phyloP scores from a whole-genome alignment of 1,140 invertebrate species.

The Philaenus spumarius region DNA sequence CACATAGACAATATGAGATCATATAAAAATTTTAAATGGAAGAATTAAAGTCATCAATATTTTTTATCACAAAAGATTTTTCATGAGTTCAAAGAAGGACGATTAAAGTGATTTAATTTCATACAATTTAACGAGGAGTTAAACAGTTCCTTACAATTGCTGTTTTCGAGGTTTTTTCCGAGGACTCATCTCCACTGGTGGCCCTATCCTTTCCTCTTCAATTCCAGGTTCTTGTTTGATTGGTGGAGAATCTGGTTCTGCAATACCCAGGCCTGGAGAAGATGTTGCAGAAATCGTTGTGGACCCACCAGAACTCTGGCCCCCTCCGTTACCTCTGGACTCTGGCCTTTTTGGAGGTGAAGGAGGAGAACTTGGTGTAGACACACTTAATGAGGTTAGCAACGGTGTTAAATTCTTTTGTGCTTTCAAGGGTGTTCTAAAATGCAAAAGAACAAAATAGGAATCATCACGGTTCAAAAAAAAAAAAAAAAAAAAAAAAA shows the following conservation, averaged over 20 bases:
- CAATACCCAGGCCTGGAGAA: conserved; percentile 58
- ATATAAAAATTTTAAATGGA: no score
- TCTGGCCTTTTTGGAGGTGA: conserved; percentile 39
- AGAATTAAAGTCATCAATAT: no score
- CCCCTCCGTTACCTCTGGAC: conserved; percentile 31
- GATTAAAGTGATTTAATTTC: background rate
- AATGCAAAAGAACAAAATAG: conserved; percentile 11
- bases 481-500: no score
- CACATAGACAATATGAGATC: no score
- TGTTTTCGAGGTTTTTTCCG: conserved; percentile 50
- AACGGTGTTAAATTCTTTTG: conserved; percentile 52
- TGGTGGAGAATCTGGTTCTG: conserved; percentile 27
- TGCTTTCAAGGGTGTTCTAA: conserved; percentile 46
- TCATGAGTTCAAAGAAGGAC: no score
- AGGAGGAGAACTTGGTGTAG: conserved; percentile 34
- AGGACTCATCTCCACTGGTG: conserved; percentile 44
- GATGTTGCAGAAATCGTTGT: conserved; percentile 73
- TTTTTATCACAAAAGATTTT: no score
- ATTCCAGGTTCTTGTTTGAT: conserved; percentile 36
- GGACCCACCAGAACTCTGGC: conserved; percentile 50
- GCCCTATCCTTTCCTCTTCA: conserved; percentile 27
- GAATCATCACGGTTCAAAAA: no score
- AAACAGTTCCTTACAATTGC: conserved; percentile 43
- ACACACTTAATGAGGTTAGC: conserved; percentile 41
- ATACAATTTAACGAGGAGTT: background rate